These are phyloP conservation scores for Euura saliciscinereae DNA, from an alignment of 1,140 invertebrate species.

Conservation along the genomic window DNA sequence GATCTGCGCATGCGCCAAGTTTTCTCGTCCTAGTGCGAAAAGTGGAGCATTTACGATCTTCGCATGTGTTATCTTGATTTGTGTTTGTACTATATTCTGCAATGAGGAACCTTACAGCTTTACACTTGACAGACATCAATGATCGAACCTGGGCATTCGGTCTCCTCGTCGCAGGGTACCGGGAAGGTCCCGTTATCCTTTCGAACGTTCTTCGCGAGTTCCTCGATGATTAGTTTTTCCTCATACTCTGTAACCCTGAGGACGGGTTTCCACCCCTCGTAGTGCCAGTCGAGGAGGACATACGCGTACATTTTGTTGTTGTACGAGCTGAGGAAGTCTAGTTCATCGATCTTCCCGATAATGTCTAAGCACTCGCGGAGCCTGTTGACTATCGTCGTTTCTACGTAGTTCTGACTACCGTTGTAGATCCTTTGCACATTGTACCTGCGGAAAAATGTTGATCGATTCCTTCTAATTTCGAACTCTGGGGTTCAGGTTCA, in stretches of 20 bases:
- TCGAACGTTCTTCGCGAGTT: slow-evolving; percentile 41
- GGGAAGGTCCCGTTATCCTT: slow-evolving; percentile 42
- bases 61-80: too few species aligned
- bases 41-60: too few species aligned
- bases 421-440: slow-evolving; percentile 48
- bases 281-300: slow-evolving; percentile 41
- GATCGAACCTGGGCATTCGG: slow-evolving; percentile 35
- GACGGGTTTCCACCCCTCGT: slow-evolving; percentile 46
- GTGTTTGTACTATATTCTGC: too few species aligned
- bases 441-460: slow-evolving; percentile 38
- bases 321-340: slow-evolving; percentile 18
- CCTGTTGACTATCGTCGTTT: slow-evolving; percentile 41
- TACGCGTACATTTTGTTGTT: slow-evolving; percentile 58
- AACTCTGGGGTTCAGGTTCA: too few species aligned
- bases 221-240: slow-evolving; percentile 40
- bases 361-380: slow-evolving; percentile 51
- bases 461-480: background rate
- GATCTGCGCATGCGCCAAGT: too few species aligned
- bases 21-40: too few species aligned
- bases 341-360: slow-evolving; percentile 33
- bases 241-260: slow-evolving; percentile 42
- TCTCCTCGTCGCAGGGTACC: slow-evolving; percentile 41
- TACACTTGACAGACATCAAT: background rate
- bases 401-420: slow-evolving; percentile 41
- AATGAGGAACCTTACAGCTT: too few species aligned